Conservation (phyloP, 2,113 vertebrate species). For the Petaurus breviceps region DNA sequence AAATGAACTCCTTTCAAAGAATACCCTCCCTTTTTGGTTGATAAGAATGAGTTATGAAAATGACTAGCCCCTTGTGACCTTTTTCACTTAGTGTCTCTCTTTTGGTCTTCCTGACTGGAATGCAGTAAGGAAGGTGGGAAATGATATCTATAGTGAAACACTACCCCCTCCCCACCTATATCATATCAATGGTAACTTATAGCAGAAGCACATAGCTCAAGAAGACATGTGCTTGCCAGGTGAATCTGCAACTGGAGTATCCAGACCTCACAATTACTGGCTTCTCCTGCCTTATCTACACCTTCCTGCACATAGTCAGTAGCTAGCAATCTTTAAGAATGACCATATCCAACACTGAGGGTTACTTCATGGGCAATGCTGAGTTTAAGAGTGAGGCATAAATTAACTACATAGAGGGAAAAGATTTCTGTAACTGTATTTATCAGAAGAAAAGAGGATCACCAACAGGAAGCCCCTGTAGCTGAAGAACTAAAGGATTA, state of each 20-base stretch:
- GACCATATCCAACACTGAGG: background rate
- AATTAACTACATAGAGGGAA: background rate
- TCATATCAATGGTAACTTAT: background rate
- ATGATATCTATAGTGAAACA: background rate
- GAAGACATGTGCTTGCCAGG: background rate
- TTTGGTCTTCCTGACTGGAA: background rate
- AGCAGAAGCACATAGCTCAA: background rate
- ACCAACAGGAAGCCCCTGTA: background rate
- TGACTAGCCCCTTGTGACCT: background rate
- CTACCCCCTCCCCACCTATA: background rate
- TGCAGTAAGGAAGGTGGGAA: background rate
- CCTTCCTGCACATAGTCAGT: background rate
- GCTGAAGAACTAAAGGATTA: background rate
- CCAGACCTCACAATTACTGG: background rate
- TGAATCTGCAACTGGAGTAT: background rate
- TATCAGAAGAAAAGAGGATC: background rate
- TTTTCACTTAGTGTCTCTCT: background rate
- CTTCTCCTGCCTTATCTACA: background rate
- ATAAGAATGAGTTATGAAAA: background rate
- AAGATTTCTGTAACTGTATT: background rate
- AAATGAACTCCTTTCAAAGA: background rate
- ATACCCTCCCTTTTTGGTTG: background rate
- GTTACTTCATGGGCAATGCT: background rate
- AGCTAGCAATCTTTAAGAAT: background rate
- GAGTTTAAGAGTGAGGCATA: background rate